These are phyloP conservation scores for Proteles cristata DNA, from an alignment of 2,113 vertebrate species.

Conservation along the genomic window DNA sequence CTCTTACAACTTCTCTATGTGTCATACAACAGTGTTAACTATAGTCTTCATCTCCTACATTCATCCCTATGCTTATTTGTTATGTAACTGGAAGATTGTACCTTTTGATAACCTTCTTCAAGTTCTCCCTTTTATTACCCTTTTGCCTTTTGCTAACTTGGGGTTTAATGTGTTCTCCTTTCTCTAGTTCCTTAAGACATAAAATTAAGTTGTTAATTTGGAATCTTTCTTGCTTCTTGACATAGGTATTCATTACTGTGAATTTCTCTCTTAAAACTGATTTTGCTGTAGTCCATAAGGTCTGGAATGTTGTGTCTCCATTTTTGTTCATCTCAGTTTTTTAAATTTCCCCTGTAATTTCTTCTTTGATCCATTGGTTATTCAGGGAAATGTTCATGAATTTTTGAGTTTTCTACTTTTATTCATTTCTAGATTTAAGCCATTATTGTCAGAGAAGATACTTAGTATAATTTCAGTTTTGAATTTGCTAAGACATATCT, in stretches of 20 bases:
- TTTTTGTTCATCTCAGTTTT: background rate
- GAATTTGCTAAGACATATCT: background rate
- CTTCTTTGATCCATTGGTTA: background rate
- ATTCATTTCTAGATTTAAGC: background rate
- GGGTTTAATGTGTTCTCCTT: background rate
- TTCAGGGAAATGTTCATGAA: background rate
- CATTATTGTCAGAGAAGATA: background rate
- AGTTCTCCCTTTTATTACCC: background rate
- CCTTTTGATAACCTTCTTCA: background rate
- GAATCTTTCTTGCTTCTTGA: background rate
- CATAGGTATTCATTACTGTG: background rate
- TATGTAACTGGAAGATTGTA: background rate
- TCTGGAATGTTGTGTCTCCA: background rate
- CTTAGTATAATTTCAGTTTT: background rate
- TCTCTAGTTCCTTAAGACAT: background rate
- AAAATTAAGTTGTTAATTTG: background rate
- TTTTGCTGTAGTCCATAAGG: background rate
- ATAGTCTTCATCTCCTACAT: background rate
- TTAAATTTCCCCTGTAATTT: background rate
- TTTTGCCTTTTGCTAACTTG: background rate
- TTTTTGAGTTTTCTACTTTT: background rate
- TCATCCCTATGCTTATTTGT: background rate
- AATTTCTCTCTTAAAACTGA: background rate
- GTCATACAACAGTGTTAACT: background rate
- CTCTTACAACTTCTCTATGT: background rate